Evolutionary conservation across 1,140 invertebrate species (phyloP), one percentile per base, ranked within the genome.

Genomic region (Saxidomus purpurata): DNA sequence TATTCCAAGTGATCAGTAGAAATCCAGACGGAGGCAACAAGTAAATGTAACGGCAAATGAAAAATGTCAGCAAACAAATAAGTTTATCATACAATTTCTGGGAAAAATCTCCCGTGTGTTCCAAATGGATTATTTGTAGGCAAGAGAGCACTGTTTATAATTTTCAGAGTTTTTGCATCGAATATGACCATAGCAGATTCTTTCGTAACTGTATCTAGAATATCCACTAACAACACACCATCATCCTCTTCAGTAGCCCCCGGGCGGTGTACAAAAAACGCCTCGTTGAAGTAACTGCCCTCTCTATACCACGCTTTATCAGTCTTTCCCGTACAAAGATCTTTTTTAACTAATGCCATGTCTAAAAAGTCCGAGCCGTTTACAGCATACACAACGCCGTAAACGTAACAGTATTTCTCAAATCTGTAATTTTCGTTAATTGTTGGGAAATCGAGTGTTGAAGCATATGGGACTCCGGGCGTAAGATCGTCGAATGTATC

Each of bases 81-180:
- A 63, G 28, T 1, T 28, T 63, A 6, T 63, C 25, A 63, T n/a
- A 63, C n/a, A 63, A 63, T 63, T 28, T 63, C 59, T n/a, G 59
- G 59, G n/a, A 95, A 94, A 86, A 94, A 94, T 80, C 91, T 76
- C 36, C 94, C 94, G 86, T 95, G 94, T 15, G 95, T 71, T 47
- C 91, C 92, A 71, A 92, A 95, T 28, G 94, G 94, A 13, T 94
- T 80, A 13, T 89, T 43, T 2, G 92, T 94, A 13, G 94, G 94
- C 74, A 94, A 63, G 38, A 90, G 82, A 0, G 93, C 92, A 22
- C 47, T 76, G 59, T 88, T 93, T 3, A 92, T 85, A 4, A 92
- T 47, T 9, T 79, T 87, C 92, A 95, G 90, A 13, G 92, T 92
- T 49, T 86, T 89, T 9, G 94, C 92, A 77, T 94, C 93, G 36